Base-by-base conservation (phyloP, 2,888 invertebrate species). In the Harpalus rubripes region DNA sequence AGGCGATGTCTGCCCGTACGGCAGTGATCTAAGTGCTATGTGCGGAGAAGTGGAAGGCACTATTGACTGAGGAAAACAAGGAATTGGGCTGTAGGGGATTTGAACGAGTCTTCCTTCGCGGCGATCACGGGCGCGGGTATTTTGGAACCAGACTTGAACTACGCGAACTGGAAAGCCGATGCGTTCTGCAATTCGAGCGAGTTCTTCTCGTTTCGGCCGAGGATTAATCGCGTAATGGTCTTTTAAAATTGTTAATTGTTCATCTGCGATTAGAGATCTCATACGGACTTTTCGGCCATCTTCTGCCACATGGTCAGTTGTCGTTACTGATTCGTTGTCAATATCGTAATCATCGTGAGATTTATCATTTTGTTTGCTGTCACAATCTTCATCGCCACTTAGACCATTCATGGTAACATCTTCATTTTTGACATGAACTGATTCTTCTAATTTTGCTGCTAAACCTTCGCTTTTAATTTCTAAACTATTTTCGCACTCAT, bases 131-230 rank as follows among this genome's bases (percentile, higher is more conserved):
- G 98, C 98, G 87, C 98, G 94, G 87, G 97, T 97, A 91, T 98
- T 98, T 92, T 98, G 98, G 90, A 98, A 98, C 98, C 98, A 98
- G 6, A 98, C 98, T 92, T 98, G 96, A 3, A 96, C 96, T 0
- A 97, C 96, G 85, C 97, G 92, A 61, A 95, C 95, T 84, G 95
- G 95, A 88, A 95, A 94, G 81, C 95, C 95, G 61, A 95, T 93
- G 86, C 93, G 93, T 18, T 96, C 94, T 1, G 98, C 98, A 88
- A 99, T 97, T 90, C 96, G 94, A 80, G 96, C 95, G 88, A 99
- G 95, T 90, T 99, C 99, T 88, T 98, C 98, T 76, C 98, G 95
- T 89, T 97, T 97, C 1, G 99, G 99, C 86, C 98, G 94, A 7
- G 98, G 96, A 91, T 99, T 99, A 18, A 95, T 91, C 78, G 96